These are phyloP conservation scores for Linnaemya tessellans DNA, from an alignment of 2,888 invertebrate genomes.

Conservation along the genomic window DNA sequence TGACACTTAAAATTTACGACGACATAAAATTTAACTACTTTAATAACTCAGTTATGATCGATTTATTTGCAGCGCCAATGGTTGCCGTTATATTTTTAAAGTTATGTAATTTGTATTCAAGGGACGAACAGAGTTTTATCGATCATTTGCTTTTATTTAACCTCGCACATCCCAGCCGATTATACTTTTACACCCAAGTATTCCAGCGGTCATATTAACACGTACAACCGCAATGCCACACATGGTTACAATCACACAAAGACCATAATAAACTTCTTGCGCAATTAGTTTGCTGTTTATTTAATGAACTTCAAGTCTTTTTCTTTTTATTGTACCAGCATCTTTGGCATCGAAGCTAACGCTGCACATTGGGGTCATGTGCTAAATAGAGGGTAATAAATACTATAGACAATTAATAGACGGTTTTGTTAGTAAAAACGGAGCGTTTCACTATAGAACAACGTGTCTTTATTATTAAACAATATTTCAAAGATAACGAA, in stretches of 20 bases:
- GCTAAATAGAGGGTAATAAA: not conserved
- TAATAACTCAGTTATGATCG: not conserved
- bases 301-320: slow-evolving; percentile 39
- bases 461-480: too few species aligned
- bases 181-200: slow-evolving; percentile 15
- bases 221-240: slow-evolving; percentile 56
- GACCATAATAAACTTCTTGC: slow-evolving; percentile 45
- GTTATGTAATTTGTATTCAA: not conserved
- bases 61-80: not conserved
- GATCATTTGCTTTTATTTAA: not conserved
- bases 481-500: too few species aligned
- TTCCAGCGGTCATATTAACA: slow-evolving; percentile 62
- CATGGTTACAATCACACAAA: slow-evolving; percentile 15
- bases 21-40: not conserved
- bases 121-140: not conserved
- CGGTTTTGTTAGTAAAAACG: too few species aligned
- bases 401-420: too few species aligned
- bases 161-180: not conserved
- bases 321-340: not conserved
- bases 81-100: too few species aligned
- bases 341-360: not conserved
- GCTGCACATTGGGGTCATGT: not conserved
- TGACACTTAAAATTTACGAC: not conserved
- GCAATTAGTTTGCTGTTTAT: slow-evolving; percentile 57
- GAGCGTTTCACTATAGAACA: too few species aligned